Evolutionary conservation across 1,140 invertebrate species (phyloP).

Genomic region (Papilio aristodemus): DNA sequence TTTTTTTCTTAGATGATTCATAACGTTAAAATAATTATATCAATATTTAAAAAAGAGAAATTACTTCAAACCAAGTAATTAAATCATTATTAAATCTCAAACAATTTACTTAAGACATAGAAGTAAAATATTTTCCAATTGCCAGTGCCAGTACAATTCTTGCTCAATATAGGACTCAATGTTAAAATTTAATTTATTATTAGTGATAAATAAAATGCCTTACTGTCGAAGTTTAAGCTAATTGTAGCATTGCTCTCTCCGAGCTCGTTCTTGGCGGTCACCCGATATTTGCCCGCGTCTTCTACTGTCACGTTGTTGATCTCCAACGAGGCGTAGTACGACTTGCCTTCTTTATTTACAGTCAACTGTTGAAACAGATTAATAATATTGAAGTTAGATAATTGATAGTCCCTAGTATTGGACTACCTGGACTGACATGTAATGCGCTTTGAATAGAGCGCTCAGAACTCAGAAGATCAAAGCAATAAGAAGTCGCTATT

Average conservation of each 20-base stretch:
- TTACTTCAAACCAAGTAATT: too few species aligned
- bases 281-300: constrained; percentile 98
- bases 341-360: constrained; percentile 94
- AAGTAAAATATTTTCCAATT: too few species aligned
- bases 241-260: constrained; percentile 98
- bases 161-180: background rate
- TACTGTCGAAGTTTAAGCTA: constrained; percentile 98
- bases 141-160: background rate
- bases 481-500: too few species aligned
- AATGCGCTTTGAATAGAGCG: too few species aligned
- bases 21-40: too few species aligned
- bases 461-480: too few species aligned
- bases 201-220: constrained; percentile 79
- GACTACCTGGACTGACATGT: too few species aligned
- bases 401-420: too few species aligned
- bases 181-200: constrained; percentile 19
- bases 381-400: constrained; percentile 1
- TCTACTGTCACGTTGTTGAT: constrained; percentile 96
- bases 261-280: constrained; percentile 97
- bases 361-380: constrained; percentile 83
- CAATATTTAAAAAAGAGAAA: too few species aligned
- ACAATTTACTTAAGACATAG: too few species aligned
- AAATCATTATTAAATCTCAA: too few species aligned
- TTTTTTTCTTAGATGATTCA: too few species aligned
- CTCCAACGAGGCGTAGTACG: constrained; percentile 95